phyloP scores from a whole-genome alignment of 2,113 vertebrate genomes.

The Zosterops borbonicus region DNA sequence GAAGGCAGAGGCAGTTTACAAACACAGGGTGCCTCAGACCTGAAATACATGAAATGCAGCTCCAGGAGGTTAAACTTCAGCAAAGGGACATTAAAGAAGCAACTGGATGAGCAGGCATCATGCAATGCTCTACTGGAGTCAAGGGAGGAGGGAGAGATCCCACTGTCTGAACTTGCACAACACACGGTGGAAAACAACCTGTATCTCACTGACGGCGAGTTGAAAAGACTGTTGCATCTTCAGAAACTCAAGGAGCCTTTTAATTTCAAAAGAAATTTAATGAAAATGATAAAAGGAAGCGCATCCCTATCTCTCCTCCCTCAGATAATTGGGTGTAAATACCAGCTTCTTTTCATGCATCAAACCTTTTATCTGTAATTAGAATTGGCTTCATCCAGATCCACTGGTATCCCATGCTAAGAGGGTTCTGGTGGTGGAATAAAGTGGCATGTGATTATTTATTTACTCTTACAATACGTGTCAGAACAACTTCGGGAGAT shows the following conservation, averaged over 20 bases:
- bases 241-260: conserved; percentile 32
- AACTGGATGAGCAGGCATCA: background rate
- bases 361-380: conserved; percentile 64
- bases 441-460: conserved; percentile 42
- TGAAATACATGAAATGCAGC: background rate
- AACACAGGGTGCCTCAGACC: background rate
- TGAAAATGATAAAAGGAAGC: conserved; percentile 59
- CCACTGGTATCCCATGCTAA: conserved; percentile 25
- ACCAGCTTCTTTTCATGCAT: conserved; percentile 52
- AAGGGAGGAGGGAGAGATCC: background rate
- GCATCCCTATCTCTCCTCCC: conserved; percentile 34
- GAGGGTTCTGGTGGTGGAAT: background rate
- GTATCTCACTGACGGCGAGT: background rate
- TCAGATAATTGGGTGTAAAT: conserved; percentile 64
- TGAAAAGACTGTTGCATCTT: conserved; percentile 45
- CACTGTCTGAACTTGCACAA: background rate
- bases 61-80: background rate
- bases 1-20: background rate
- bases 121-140: background rate
- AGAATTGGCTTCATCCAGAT: conserved; percentile 46
- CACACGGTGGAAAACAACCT: background rate
- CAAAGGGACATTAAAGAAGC: background rate
- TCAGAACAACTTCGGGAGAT: conserved; percentile 36
- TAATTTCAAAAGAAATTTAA: conserved; percentile 62
- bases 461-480: conserved; percentile 42